Evolutionary conservation across 2,888 invertebrate genomes (phyloP), one percentile per base, ranked within the genome.

Genomic region (Melipona bicolor): DNA sequence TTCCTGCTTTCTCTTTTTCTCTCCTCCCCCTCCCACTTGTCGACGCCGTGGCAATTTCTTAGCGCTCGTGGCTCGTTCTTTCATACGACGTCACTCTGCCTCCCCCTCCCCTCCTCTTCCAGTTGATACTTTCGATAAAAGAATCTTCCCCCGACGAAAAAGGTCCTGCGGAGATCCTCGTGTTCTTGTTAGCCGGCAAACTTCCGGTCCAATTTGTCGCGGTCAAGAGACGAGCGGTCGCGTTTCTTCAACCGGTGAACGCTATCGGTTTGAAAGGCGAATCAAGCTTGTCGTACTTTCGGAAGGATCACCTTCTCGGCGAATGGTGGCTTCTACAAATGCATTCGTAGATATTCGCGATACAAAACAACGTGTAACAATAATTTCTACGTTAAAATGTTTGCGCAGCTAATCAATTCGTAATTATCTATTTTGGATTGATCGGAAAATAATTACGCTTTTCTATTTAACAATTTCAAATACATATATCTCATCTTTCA

Each of bases 81-180:
- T 77, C 71, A 54, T 79, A 59, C 67, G 54, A 64, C 67, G 43
- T 27, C 43, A 9, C 11, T 5, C 36, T 36, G 36, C 36, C 36
- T 5, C 36, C 6, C 9, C 70, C 52, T 61, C 13, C 11, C 19
- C 13, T 11, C 27, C 49, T 36, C 70, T 74, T 52, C 67, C 36
- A 69, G 68, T 78, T 84, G 67, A 77, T 77, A 68, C 69, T 85
- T 81, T 76, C 81, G 72, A 85, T 85, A 85, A 81, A 84, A 80
- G 77, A 80, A 85, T 73, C 67, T 75, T 79, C 56, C 24, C 52
- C 32, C 32, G 17, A 64, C 36, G 62, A 64, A 72, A 79, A 73
- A 79, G 15, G 62, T 81, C 50, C 67, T 43, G 49, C 65, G 74
- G 68, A 75, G 68, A 74, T 75, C 74, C 62, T 15, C 52, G n/a